Conservation (phyloP, 2,888 invertebrate genomes). For the Clepsis dumicolana region DNA sequence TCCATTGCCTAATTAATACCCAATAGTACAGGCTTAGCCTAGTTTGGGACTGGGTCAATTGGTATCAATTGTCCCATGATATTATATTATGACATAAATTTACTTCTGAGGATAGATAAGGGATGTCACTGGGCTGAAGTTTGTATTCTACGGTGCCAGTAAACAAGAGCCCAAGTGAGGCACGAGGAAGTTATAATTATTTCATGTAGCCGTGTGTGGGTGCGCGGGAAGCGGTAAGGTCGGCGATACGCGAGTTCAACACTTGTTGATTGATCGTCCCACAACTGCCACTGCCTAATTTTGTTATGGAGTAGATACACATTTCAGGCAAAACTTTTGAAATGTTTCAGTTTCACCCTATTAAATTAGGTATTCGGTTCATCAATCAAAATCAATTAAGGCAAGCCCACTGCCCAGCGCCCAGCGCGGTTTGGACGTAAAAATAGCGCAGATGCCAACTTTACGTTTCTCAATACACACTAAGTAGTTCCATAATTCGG, state of each 20-base stretch:
- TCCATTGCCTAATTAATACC: too few species aligned
- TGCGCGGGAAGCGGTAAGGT: background rate
- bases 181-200: slow-evolving; percentile 31
- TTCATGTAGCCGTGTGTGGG: slow-evolving; percentile 10
- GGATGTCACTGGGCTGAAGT: slow-evolving; percentile 23
- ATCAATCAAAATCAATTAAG: slow-evolving; percentile 23
- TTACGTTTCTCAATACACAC: too few species aligned
- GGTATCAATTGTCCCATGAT: too few species aligned
- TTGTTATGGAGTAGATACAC: slow-evolving; percentile 17
- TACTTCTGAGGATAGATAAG: slow-evolving; percentile 6
- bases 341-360: slow-evolving; percentile 19
- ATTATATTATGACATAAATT: too few species aligned
- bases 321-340: slow-evolving; percentile 12
- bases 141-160: slow-evolving; percentile 8
- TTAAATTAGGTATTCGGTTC: slow-evolving; percentile 24
- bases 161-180: slow-evolving; percentile 6
- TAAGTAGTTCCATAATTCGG: too few species aligned
- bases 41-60: too few species aligned
- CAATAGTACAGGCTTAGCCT: too few species aligned
- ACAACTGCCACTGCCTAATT: slow-evolving; percentile 21
- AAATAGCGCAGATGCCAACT: too few species aligned
- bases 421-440: background rate
- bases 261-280: slow-evolving; percentile 24
- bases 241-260: slow-evolving; percentile 18
- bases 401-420: background rate